Evolutionary conservation across 2,113 vertebrate genomes (phyloP).

Genomic region (Odontesthes bonariensis): DNA sequence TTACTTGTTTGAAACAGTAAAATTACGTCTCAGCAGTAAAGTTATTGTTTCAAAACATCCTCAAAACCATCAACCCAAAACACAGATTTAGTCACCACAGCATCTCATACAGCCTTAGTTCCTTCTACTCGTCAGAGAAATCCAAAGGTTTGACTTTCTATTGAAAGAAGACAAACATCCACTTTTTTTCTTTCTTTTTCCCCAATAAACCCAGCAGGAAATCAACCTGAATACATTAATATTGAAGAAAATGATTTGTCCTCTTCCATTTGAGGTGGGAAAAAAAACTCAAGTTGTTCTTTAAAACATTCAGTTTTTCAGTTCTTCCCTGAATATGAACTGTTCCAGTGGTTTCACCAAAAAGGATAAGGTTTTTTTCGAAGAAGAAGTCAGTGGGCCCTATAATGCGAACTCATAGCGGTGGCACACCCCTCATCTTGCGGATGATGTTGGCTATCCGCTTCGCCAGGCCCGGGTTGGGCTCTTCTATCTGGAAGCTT

Average conservation of each 20-base stretch:
- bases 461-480: constrained; percentile 86
- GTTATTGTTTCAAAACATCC: constrained; percentile 22
- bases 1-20: background rate
- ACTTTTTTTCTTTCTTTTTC: background rate
- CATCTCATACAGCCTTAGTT: constrained; percentile 31
- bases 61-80: constrained; percentile 16
- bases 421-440: constrained; percentile 89
- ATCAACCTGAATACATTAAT: constrained; percentile 21
- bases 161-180: background rate
- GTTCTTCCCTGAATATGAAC: constrained; percentile 56
- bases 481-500: constrained; percentile 92
- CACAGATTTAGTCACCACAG: background rate
- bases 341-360: constrained; percentile 41
- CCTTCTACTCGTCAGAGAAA: constrained; percentile 7
- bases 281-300: background rate
- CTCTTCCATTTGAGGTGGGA: too few species aligned
- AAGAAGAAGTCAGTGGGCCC: background rate
- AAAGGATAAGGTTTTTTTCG: too few species aligned
- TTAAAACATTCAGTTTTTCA: constrained; percentile 15
- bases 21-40: background rate
- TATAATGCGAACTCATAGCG: constrained; percentile 75
- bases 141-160: constrained; percentile 16
- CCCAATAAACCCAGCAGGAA: background rate
- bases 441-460: constrained; percentile 90
- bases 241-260: background rate